These are phyloP conservation scores for Lanius collurio DNA, from an alignment of 2,113 vertebrate genomes.

Conservation along the genomic window DNA sequence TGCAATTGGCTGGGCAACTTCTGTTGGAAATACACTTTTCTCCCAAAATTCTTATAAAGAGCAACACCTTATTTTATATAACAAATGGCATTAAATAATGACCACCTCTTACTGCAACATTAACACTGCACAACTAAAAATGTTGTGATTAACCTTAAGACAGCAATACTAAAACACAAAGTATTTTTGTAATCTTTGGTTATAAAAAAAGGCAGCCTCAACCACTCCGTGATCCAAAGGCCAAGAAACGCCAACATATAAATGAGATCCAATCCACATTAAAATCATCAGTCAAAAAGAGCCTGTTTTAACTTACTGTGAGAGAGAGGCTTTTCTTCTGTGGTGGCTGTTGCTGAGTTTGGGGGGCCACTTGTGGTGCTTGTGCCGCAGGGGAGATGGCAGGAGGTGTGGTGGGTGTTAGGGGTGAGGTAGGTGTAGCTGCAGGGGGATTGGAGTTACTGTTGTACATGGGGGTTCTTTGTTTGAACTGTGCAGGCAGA, in stretches of 20 bases:
- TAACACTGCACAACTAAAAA: neutral
- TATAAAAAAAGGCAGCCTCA: neutral
- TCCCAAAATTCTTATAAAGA: neutral
- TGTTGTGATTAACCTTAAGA: neutral
- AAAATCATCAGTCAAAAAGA: neutral
- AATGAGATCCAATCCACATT: neutral
- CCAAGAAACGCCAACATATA: neutral
- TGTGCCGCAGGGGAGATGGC: constrained; percentile 77
- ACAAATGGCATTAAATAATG: neutral
- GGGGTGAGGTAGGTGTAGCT: constrained; percentile 83
- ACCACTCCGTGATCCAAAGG: neutral
- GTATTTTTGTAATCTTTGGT: neutral
- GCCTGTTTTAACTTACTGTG: constrained; percentile 76
- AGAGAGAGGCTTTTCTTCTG: constrained; percentile 93
- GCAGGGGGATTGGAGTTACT: constrained; percentile 81
- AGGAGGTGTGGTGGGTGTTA: constrained; percentile 84
- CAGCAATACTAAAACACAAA: neutral
- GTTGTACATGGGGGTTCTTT: constrained; percentile 94
- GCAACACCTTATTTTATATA: neutral
- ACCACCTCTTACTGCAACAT: neutral
- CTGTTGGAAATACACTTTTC: neutral
- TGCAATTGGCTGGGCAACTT: neutral
- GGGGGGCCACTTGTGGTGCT: constrained; percentile 81
- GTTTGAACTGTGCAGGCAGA: constrained; percentile 91
- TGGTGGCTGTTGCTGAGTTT: constrained; percentile 79